Evolutionary conservation across 1,140 invertebrate species (phyloP), one percentile per base, ranked within the genome.

Genomic region (Hestina assimilis): DNA sequence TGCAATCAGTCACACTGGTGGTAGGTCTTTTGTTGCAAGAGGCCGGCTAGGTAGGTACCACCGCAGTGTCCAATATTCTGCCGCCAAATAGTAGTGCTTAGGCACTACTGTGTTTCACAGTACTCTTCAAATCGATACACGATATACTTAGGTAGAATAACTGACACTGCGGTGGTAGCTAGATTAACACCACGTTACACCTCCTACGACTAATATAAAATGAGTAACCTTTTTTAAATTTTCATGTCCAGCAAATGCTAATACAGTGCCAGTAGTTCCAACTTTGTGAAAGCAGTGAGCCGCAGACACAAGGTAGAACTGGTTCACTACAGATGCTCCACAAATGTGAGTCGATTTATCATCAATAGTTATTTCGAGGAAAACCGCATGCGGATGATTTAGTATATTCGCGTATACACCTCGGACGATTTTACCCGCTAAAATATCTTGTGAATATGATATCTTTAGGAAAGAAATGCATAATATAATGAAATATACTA

Each of bases 311-410:
- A 79, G 47, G 38, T 74, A 54, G 5, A 41, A 29, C 28, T 79
- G 75, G 45, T 75, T 75, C 0, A 75, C 2, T 23, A 75, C 35
- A 1, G 72, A 67, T 1, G 65, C 46, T 3, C 72, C 72, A 51
- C 72, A 75, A 4, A 67, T 42, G 28, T 46, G 40, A 2, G n/a
- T 50, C 5, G 20, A 11, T 0, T 40, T 7, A 2, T 46, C 29
- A 38, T 31, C 23, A 8, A 9, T 41, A 1, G 19, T 4, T 26
- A 69, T 52, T 26, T 58, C 28, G 14, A 80, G 19, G 57, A 58
- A 77, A 0, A 63, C 69, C 0, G 67, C 61, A 21, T 80, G 75
- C 5, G 77, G 69, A 65, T 60, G 70, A 2, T 62, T 43, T 21
- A 24, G 8, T 19, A 78, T 80, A 1, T 31, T 15, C 0, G 53